These are phyloP conservation scores for Emys orbicularis DNA, from an alignment of 2,797 vertebrate genomes.

Conservation along the genomic window DNA sequence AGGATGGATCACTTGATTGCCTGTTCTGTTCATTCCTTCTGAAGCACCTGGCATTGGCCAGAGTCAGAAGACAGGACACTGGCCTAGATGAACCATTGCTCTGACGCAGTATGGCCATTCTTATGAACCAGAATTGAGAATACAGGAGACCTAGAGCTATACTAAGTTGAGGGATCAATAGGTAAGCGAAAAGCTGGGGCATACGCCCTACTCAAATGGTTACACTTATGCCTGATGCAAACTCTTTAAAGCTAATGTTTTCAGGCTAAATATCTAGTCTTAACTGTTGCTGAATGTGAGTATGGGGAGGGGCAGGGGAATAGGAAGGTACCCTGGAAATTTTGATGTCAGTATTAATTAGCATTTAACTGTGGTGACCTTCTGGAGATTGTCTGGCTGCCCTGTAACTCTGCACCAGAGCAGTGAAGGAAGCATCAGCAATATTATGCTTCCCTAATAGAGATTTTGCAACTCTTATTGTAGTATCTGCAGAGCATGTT, in stretches of 20 bases:
- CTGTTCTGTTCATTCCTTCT: too few species aligned
- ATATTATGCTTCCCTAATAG: neutral
- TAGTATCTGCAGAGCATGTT: neutral
- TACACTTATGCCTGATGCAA: neutral
- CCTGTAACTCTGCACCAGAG: neutral
- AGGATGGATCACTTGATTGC: too few species aligned
- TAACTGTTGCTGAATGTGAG: rapidly evolving
- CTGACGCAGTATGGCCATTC: too few species aligned
- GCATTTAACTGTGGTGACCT: neutral
- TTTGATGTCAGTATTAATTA: neutral
- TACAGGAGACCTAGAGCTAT: neutral
- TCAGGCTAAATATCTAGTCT: neutral
- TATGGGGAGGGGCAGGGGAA: neutral
- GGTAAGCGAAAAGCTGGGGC: neutral
- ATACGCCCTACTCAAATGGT: neutral
- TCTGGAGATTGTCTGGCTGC: neutral
- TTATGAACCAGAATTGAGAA: neutral
- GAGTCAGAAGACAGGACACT: neutral
- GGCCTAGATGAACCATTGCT: too few species aligned
- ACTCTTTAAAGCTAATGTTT: neutral
- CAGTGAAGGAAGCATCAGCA: neutral
- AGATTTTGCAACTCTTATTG: neutral
- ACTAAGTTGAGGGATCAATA: neutral
- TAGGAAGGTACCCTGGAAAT: rapidly evolving
- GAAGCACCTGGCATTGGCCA: too few species aligned